phyloP scores from a whole-genome alignment of 1,140 invertebrate genomes.

The Lethocerus indicus region DNA sequence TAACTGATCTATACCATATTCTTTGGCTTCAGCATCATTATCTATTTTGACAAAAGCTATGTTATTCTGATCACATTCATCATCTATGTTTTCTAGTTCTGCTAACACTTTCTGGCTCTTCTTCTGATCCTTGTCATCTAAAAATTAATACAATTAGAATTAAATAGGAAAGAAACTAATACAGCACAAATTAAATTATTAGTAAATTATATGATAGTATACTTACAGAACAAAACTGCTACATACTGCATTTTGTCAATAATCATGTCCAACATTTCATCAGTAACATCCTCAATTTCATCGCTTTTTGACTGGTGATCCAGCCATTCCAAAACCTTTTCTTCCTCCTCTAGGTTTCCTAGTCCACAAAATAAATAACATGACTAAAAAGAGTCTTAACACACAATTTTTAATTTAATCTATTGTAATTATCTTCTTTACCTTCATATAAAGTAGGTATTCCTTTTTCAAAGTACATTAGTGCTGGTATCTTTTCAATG shows the following conservation, averaged over 20 bases:
- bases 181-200: neutral
- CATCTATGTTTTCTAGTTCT: slow-evolving; percentile 86
- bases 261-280: slow-evolving; percentile 85
- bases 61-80: slow-evolving; percentile 81
- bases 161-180: neutral
- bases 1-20: slow-evolving; percentile 68
- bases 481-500: slow-evolving; percentile 66
- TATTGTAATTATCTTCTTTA: slow-evolving; percentile 10
- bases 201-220: slow-evolving; percentile 14
- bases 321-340: slow-evolving; percentile 77
- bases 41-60: slow-evolving; percentile 89
- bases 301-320: slow-evolving; percentile 69
- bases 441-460: slow-evolving; percentile 78
- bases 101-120: slow-evolving; percentile 73
- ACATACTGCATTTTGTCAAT: slow-evolving; percentile 76
- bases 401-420: neutral
- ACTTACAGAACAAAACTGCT: slow-evolving; percentile 79
- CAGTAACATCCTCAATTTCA: slow-evolving; percentile 86
- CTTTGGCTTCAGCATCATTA: slow-evolving; percentile 71
- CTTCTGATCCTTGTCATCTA: slow-evolving; percentile 83
- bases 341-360: slow-evolving; percentile 73
- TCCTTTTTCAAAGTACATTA: slow-evolving; percentile 82
- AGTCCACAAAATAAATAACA: slow-evolving; percentile 4
- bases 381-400: neutral
- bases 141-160: slow-evolving; percentile 21